phyloP scores from a whole-genome alignment of 2,888 invertebrate genomes.

The Microctonus aethiopoides region DNA sequence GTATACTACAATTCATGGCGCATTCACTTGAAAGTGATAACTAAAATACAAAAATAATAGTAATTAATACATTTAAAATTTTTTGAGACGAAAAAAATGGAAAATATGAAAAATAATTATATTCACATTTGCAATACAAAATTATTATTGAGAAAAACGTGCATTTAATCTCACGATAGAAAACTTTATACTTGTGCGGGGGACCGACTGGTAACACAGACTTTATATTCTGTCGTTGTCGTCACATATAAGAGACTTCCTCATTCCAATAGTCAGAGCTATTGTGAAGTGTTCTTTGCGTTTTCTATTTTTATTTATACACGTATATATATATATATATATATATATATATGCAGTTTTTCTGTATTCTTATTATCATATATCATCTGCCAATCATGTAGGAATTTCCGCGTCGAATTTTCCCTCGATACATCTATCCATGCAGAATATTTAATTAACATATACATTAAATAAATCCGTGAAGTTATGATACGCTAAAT shows the following conservation, averaged over 20 bases:
- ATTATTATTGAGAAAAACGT: too few species aligned
- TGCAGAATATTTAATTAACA: not conserved
- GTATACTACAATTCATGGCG: constrained; percentile 7
- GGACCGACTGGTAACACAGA: constrained; percentile 62
- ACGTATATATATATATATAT: constrained; percentile 15
- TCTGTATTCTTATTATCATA: constrained; percentile 14
- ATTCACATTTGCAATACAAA: too few species aligned
- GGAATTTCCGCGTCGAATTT: not conserved
- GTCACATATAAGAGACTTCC: constrained; percentile 57
- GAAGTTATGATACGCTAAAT: not conserved
- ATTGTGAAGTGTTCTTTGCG: constrained; percentile 49
- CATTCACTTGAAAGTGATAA: constrained; percentile 2
- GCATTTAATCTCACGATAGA: not conserved
- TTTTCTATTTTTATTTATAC: constrained; percentile 34
- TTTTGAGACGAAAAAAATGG: not conserved
- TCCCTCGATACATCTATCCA: not conserved
- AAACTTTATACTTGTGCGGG: too few species aligned
- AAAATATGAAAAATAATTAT: not conserved
- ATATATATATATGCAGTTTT: not conserved
- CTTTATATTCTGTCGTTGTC: constrained; percentile 62
- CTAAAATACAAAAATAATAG: not conserved
- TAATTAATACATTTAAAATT: not conserved
- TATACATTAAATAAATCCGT: not conserved
- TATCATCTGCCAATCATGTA: constrained; percentile 21
- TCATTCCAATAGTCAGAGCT: constrained; percentile 56